A percentile compares a stretch with the other conserved stretches of the same genome.
Conservation (phyloP, 1,140 invertebrate species). For the Trichogramma pretiosum region DNA sequence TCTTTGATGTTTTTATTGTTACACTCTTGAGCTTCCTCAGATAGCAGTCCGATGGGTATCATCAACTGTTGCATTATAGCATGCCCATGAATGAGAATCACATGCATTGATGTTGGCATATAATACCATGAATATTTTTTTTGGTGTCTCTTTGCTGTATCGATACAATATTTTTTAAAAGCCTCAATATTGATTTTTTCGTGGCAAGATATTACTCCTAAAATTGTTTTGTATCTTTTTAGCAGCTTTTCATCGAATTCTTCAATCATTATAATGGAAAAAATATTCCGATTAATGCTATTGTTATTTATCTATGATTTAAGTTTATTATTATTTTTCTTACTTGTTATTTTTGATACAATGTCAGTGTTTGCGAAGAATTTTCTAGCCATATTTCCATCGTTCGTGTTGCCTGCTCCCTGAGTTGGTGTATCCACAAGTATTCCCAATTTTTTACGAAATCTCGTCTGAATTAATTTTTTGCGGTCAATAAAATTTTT, state of each 20-base stretch:
- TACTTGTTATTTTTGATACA: no score
- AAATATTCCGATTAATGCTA: no score
- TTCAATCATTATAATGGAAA: no score
- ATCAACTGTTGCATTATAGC: conserved; percentile 22
- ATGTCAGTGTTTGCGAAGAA: no score
- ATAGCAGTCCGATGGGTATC: conserved; percentile 31
- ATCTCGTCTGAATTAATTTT: no score
- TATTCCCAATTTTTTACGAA: no score
- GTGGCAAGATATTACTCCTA: neutral
- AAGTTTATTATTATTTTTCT: no score
- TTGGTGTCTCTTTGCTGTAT: conserved; percentile 12
- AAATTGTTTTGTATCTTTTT: neutral
- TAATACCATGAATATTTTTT: conserved; percentile 18
- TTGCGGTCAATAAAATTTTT: no score
- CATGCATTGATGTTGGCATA: conserved; percentile 18
- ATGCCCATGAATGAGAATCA: conserved; percentile 16
- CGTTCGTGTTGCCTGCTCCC: no score
- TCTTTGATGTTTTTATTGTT: conserved; percentile 26
- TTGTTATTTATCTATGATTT: no score
- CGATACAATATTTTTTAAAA: conserved; percentile 8
- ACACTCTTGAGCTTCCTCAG: conserved; percentile 30
- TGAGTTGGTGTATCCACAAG: no score
- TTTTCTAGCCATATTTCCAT: no score
- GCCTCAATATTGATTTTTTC: neutral
- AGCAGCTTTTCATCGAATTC: neutral